Conservation (phyloP, 2,797 vertebrate species). For the Propithecus perrieri region DNA sequence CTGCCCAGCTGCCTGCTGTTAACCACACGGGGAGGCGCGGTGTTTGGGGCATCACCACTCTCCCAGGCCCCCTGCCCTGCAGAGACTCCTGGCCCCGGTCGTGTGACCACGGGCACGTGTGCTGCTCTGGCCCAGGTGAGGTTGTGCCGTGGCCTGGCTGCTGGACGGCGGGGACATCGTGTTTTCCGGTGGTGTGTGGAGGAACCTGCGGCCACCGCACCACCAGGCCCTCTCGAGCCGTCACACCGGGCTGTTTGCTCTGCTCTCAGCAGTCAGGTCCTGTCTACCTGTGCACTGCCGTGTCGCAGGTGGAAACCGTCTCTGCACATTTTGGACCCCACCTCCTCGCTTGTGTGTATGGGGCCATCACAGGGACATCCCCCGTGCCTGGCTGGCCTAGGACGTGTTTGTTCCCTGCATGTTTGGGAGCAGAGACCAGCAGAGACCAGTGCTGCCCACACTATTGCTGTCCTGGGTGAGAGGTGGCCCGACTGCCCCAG, state of each 20-base stretch:
- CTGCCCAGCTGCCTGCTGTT: neutral
- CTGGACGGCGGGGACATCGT: neutral
- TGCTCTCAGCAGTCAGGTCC: neutral
- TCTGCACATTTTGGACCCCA: too few relatives aligned
- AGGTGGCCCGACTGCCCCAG: accelerated
- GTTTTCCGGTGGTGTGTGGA: neutral
- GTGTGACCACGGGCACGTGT: accelerated
- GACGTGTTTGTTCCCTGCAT: accelerated
- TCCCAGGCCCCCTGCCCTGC: neutral
- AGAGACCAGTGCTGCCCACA: accelerated
- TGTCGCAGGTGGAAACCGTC: too few relatives aligned
- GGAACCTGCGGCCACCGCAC: too few relatives aligned
- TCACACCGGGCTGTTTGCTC: too few relatives aligned
- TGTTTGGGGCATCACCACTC: accelerated
- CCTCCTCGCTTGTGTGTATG: neutral
- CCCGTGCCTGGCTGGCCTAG: accelerated
- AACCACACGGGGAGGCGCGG: too few relatives aligned
- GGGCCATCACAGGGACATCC: accelerated
- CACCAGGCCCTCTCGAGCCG: neutral
- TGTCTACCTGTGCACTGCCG: accelerated
- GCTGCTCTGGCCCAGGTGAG: neutral
- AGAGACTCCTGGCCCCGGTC: neutral
- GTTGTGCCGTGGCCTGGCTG: neutral
- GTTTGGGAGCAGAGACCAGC: neutral
- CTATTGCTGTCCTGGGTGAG: neutral